phyloP scores from a whole-genome alignment of 2,797 vertebrate genomes.

The Aldrovandia affinis region DNA sequence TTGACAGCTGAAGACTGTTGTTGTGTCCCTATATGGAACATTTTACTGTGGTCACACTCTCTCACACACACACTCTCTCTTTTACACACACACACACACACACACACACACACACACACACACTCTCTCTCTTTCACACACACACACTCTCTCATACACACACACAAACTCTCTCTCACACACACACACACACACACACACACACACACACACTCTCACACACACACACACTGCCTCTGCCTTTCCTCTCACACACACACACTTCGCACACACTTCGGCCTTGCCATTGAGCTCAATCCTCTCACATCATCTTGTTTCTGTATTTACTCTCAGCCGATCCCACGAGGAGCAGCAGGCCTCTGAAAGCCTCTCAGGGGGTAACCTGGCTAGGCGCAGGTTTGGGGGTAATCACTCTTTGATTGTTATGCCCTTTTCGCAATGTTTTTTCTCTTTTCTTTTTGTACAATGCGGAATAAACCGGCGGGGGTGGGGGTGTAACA shows the following conservation, averaged over 20 bases:
- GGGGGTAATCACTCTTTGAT: conserved; percentile 52
- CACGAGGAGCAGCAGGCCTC: conserved; percentile 37
- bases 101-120: neutral
- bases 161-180: neutral
- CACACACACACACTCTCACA: neutral
- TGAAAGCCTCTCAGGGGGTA: conserved; percentile 35
- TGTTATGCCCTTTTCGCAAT: conserved; percentile 30
- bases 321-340: conserved; percentile 16
- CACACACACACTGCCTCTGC: neutral
- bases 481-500: conserved; percentile 1
- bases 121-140: neutral
- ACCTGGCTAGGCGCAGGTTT: conserved; percentile 32
- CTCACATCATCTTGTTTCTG: neutral
- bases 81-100: neutral
- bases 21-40: no score
- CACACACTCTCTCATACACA: neutral
- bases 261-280: neutral
- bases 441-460: neutral
- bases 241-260: neutral
- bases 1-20: no score
- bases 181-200: neutral
- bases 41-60: no score
- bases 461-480: conserved; percentile 15
- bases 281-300: neutral
- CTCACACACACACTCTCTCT: neutral